Conservation (phyloP, 2,797 vertebrate species). For the Sebastes hopkinsi region DNA sequence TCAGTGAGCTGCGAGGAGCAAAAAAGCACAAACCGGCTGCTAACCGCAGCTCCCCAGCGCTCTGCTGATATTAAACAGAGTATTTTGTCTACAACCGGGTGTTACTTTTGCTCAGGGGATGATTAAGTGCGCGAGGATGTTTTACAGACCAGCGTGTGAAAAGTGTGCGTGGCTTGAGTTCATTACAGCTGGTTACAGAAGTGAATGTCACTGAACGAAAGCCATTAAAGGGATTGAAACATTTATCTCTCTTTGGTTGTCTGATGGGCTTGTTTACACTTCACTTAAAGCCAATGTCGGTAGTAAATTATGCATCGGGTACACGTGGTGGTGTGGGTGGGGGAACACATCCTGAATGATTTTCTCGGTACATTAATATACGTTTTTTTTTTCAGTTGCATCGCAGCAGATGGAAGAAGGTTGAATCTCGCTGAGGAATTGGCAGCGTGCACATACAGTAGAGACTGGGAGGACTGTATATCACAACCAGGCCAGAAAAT, state of each 20-base stretch:
- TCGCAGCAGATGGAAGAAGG: background rate
- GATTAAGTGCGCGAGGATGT: constrained; percentile 38
- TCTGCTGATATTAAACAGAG: constrained; percentile 26
- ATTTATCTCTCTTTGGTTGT: constrained; percentile 35
- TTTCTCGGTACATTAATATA: background rate
- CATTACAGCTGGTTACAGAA: constrained; percentile 16
- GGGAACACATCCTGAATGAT: background rate
- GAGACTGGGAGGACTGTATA: background rate
- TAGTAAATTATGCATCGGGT: constrained; percentile 17
- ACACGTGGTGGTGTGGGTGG: background rate
- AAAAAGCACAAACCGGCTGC: constrained; percentile 1
- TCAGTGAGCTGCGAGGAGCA: constrained; percentile 21
- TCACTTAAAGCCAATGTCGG: background rate
- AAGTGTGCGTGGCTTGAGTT: background rate
- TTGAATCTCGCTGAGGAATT: background rate
- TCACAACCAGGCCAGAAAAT: background rate
- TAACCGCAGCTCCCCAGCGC: constrained; percentile 30
- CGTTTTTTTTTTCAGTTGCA: background rate
- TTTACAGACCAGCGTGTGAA: constrained; percentile 13
- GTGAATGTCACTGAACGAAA: constrained; percentile 15
- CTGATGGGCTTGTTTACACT: constrained; percentile 43
- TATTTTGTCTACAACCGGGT: constrained; percentile 17
- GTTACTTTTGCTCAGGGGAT: constrained; percentile 20
- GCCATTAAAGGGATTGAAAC: constrained; percentile 31
- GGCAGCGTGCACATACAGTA: background rate